phyloP scores from a whole-genome alignment of 1,140 invertebrate genomes.

The Aphelenchoides fujianensis region DNA sequence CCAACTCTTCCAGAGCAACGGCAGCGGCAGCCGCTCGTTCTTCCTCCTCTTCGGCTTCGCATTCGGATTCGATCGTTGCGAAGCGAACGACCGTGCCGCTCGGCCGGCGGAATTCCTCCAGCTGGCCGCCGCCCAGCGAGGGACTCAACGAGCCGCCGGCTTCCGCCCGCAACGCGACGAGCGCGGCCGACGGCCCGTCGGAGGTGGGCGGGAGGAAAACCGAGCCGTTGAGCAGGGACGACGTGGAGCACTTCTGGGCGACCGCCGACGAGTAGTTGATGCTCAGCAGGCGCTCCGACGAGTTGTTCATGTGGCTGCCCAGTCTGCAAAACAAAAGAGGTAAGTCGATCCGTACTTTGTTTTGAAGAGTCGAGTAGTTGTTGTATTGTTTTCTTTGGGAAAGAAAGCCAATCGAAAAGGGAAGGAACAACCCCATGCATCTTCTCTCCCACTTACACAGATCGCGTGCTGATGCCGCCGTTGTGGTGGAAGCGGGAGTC shows the following conservation, averaged over 20 bases:
- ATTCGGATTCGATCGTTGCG: constrained; percentile 2
- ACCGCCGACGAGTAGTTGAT: constrained; percentile 5
- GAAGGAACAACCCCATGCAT: too few relatives aligned
- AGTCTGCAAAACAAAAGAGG: too few relatives aligned
- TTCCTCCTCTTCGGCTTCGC: not conserved
- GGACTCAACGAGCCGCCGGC: not conserved
- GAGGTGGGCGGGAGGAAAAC: constrained; percentile 16
- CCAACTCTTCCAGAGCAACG: too few relatives aligned
- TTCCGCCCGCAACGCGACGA: not conserved
- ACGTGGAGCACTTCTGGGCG: not conserved
- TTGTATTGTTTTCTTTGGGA: too few relatives aligned
- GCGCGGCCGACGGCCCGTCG: not conserved
- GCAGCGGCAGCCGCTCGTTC: not conserved
- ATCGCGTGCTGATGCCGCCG: not conserved
- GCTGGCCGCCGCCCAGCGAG: not conserved
- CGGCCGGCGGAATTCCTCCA: not conserved
- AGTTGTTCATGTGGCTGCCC: constrained; percentile 14
- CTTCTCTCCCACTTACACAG: too few relatives aligned
- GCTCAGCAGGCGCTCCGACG: constrained; percentile 29
- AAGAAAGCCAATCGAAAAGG: too few relatives aligned
- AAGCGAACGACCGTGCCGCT: constrained; percentile 9
- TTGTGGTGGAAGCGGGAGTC: not conserved
- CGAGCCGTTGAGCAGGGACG: constrained; percentile 4
- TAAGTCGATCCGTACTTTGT: too few relatives aligned
- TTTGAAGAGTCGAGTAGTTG: too few relatives aligned